Evolutionary conservation across 2,797 vertebrate species (phyloP).

Genomic region (Malacoraja senta): DNA sequence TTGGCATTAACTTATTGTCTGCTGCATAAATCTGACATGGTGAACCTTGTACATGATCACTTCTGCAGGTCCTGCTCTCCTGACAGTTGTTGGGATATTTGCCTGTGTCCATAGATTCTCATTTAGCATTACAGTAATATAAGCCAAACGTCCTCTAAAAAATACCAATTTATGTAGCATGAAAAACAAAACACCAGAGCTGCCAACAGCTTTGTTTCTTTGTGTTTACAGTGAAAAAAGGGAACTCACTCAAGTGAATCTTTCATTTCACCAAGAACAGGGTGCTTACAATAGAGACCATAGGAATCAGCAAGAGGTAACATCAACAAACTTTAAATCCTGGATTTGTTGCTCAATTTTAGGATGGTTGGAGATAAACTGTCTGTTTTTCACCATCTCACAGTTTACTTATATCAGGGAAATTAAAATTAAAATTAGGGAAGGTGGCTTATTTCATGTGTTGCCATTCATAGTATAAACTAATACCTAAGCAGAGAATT

Average conservation of each 20-base stretch:
- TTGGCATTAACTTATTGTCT: background rate
- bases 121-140: background rate
- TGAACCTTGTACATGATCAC: background rate
- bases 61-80: background rate
- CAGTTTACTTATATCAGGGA: background rate
- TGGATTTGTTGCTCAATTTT: background rate
- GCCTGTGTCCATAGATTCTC: background rate
- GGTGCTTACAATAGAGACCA: slow-evolving; percentile 50
- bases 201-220: background rate
- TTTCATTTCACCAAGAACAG: slow-evolving; percentile 55
- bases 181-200: background rate
- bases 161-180: background rate
- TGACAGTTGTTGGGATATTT: too few species aligned
- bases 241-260: slow-evolving; percentile 48
- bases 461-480: background rate
- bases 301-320: slow-evolving; percentile 59
- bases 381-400: background rate
- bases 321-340: background rate
- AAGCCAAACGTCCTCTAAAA: background rate
- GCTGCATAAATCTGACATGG: background rate
- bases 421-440: background rate
- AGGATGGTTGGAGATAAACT: background rate
- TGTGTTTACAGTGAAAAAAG: slow-evolving; percentile 53
- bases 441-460: background rate
- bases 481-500: background rate